phyloP scores from a whole-genome alignment of 2,113 vertebrate species.

The Misgurnus anguillicaudatus region DNA sequence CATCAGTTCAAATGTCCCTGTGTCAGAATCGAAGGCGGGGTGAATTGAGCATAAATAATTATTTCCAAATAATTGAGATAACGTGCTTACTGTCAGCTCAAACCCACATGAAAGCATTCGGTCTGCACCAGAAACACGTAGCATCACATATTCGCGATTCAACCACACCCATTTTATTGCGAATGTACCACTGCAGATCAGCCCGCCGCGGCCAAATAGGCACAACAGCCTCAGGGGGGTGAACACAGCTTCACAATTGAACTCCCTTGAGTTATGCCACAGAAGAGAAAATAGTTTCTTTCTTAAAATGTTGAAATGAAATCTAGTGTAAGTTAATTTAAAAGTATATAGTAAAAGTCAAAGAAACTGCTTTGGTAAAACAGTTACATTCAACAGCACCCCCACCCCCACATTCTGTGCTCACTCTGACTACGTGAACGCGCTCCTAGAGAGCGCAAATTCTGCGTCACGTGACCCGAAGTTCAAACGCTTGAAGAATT shows the following conservation, averaged over 20 bases:
- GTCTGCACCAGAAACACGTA: constrained; percentile 54
- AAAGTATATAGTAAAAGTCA: background rate
- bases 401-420: constrained; percentile 1
- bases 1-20: constrained; percentile 43
- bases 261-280: background rate
- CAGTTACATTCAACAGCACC: background rate
- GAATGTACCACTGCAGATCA: constrained; percentile 58
- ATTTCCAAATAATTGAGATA: constrained; percentile 31
- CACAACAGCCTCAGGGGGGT: constrained; percentile 4
- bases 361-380: background rate
- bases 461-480: background rate
- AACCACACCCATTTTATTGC: constrained; percentile 72
- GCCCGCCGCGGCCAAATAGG: constrained; percentile 3
- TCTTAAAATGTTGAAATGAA: background rate
- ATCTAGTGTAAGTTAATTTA: background rate
- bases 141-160: constrained; percentile 61
- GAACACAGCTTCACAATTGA: background rate
- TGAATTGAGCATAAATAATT: background rate
- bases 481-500: background rate
- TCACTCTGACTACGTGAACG: background rate
- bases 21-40: background rate
- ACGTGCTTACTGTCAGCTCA: constrained; percentile 46
- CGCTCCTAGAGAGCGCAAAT: constrained; percentile 3
- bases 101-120: constrained; percentile 56
- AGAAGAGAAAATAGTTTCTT: background rate